A percentile compares a stretch with the other conserved stretches of the same genome.
phyloP scores from a whole-genome alignment of 2,888 invertebrate species.

The Hedya salicella region DNA sequence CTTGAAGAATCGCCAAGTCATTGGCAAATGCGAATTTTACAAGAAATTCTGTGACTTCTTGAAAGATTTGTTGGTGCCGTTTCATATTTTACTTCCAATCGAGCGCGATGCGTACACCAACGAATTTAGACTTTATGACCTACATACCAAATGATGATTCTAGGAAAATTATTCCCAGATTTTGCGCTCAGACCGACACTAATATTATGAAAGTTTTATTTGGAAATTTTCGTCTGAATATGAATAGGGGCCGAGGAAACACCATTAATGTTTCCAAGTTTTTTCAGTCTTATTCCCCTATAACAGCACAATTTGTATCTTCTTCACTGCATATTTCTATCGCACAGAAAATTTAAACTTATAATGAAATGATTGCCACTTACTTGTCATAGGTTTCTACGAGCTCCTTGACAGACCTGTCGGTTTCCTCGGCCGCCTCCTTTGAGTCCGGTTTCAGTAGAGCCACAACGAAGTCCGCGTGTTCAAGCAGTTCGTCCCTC shows the following conservation, averaged over 20 bases:
- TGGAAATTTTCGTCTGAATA: background rate
- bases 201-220: conserved; percentile 5
- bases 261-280: no score
- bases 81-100: conserved; percentile 28
- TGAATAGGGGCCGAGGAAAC: no score
- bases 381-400: conserved; percentile 87
- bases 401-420: conserved; percentile 88
- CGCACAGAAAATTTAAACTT: no score
- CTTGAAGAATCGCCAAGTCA: conserved; percentile 30
- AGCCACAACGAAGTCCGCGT: conserved; percentile 88
- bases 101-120: conserved; percentile 21
- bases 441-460: conserved; percentile 88
- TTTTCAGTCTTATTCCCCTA: background rate
- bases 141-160: conserved; percentile 36
- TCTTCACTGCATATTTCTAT: no score
- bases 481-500: conserved; percentile 88
- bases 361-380: conserved; percentile 62
- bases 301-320: background rate
- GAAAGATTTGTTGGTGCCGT: conserved; percentile 17
- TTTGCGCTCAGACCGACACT: conserved; percentile 12
- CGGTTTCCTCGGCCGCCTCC: conserved; percentile 88
- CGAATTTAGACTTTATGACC: conserved; percentile 41
- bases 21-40: conserved; percentile 13
- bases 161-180: conserved; percentile 35
- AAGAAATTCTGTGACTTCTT: conserved; percentile 17